Evolutionary conservation across 2,888 invertebrate species (phyloP), one percentile per base, ranked within the genome.

Genomic region (Ligdia adustata): DNA sequence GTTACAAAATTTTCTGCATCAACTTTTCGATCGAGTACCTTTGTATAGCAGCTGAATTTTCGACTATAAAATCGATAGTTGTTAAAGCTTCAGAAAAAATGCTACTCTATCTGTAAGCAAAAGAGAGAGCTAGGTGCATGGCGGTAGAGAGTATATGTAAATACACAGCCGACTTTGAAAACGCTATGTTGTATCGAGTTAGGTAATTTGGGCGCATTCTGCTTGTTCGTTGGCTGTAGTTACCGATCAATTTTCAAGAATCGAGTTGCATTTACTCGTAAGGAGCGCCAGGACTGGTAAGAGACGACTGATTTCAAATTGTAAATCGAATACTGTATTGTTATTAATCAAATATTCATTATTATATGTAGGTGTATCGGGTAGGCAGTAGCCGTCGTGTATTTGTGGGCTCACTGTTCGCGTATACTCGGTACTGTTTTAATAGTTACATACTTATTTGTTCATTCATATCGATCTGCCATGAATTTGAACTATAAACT

Each of bases 351-450:
- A n/a, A n/a, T n/a, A n/a, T n/a, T n/a, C n/a, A n/a, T n/a, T 13
- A 38, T 12, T 80, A 55, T 42, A 65, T 67, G 70, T 64, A 64
- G 62, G 66, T 68, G 64, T 64, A 46, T 53, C 57, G 60, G 47
- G 55, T 57, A 61, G 60, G 59, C 52, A 37, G 34, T 42, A 46
- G 39, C 42, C 34, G 28, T 26, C 33, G 62, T 62, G 62, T 60
- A 32, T 58, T 78, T 82, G 84, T 83, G 84, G 82, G 80, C 79
- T 83, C 84, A 78, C 65, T 79, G 84, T 83, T 82, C 71, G 52
- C 54, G 56, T 35, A 42, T 32, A 33, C 11, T 26, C 7, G 18
- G 34, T 9, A 12, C 24, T 33, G 3, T 22, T 6, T n/a, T n/a
- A n/a, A n/a, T n/a, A 18, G 7, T 18, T 4, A 18, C 18, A 18